These are phyloP conservation scores for Gymnocephalus cernua DNA, from an alignment of 2,113 vertebrate genomes.

Conservation along the genomic window DNA sequence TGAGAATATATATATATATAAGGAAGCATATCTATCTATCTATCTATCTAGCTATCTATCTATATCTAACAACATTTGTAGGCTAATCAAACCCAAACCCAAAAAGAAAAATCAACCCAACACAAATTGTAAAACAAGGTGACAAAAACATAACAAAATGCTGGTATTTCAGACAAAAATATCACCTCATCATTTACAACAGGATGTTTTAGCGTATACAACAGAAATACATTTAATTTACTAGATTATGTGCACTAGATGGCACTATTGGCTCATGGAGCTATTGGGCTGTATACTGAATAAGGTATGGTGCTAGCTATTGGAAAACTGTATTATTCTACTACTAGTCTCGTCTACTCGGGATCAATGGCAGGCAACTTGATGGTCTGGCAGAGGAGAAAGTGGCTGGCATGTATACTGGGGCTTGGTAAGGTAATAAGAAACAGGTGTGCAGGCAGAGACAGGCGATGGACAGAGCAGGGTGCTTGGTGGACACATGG, in stretches of 20 bases:
- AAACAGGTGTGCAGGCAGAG: neutral
- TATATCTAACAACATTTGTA: too few species aligned
- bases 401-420: neutral
- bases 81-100: too few species aligned
- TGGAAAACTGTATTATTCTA: too few species aligned
- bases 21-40: too few species aligned
- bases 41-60: too few species aligned
- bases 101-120: too few species aligned
- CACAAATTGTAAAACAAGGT: too few species aligned
- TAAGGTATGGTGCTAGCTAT: too few species aligned
- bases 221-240: neutral
- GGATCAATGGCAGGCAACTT: neutral
- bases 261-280: conserved; percentile 2
- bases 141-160: too few species aligned
- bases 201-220: neutral
- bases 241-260: neutral
- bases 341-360: neutral
- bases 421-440: neutral
- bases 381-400: neutral
- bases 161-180: neutral
- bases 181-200: neutral
- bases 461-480: neutral
- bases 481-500: neutral
- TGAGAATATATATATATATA: too few species aligned
- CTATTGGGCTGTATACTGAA: too few species aligned